Percentiles rank a stretch among this genome's conserved stretches.
These are phyloP conservation scores for Corythornis madagascariensis DNA, from an alignment of 2,113 vertebrate genomes.

Conservation along the genomic window DNA sequence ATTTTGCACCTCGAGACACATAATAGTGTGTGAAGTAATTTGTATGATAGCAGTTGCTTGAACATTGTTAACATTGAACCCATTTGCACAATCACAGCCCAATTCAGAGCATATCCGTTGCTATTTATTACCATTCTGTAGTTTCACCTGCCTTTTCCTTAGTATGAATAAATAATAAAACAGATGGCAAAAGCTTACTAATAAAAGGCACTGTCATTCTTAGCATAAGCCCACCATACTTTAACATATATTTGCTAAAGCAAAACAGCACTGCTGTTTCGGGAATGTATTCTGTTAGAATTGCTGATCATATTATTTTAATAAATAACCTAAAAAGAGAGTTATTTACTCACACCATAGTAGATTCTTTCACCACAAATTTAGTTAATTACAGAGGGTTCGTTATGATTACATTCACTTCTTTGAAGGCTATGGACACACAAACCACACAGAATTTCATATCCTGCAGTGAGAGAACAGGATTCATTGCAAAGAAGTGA, in stretches of 20 bases:
- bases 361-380: not conserved
- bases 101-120: conserved; percentile 45
- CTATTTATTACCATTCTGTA: conserved; percentile 68
- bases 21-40: not conserved
- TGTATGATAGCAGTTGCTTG: conserved; percentile 47
- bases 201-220: conserved; percentile 71
- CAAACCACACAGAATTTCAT: not conserved
- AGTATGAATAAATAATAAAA: conserved; percentile 77
- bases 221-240: conserved; percentile 54
- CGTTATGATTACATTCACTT: not conserved
- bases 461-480: not conserved
- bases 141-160: conserved; percentile 70
- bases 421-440: not conserved
- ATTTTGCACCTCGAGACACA: not conserved
- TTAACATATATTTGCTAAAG: conserved; percentile 44
- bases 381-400: not conserved
- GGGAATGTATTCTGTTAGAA: not conserved
- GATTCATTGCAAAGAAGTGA: not conserved
- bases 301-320: conserved; percentile 17
- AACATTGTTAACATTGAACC: conserved; percentile 54
- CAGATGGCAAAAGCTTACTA: conserved; percentile 75
- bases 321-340: conserved; percentile 2
- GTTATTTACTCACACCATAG: not conserved
- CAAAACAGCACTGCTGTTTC: conserved; percentile 35
- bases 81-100: conserved; percentile 65